These are phyloP conservation scores for Lordiphosa collinella DNA, from an alignment of 1,140 invertebrate species.

Conservation along the genomic window DNA sequence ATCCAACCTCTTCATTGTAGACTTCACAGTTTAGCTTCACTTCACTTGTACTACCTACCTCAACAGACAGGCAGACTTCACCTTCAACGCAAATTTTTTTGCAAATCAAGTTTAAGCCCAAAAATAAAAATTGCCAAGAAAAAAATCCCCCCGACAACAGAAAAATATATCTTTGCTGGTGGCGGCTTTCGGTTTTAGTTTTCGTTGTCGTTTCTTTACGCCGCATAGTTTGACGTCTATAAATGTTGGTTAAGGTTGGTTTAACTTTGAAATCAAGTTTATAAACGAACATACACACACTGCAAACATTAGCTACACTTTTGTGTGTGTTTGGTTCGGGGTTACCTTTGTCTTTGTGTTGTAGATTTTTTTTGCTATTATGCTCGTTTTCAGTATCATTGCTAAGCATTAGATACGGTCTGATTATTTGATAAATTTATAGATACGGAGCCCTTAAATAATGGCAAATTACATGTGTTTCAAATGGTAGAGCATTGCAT, in stretches of 20 bases:
- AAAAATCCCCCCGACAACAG: slow-evolving; percentile 5
- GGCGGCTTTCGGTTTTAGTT: slow-evolving; percentile 18
- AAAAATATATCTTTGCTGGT: slow-evolving; percentile 26
- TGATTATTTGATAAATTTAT: slow-evolving; percentile 70
- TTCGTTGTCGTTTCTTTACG: slow-evolving; percentile 39
- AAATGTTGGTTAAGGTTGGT: slow-evolving; percentile 75
- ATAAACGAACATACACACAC: slow-evolving; percentile 28
- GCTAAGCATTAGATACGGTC: slow-evolving; percentile 65
- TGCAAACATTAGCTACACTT: slow-evolving; percentile 39
- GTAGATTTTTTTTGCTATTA: slow-evolving; percentile 9
- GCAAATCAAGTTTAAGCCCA: slow-evolving; percentile 69
- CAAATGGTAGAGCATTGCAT: slow-evolving; percentile 7
- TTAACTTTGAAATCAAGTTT: slow-evolving; percentile 76
- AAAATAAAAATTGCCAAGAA: slow-evolving; percentile 25
- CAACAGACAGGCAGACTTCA: slow-evolving; percentile 46
- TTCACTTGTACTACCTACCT: slow-evolving; percentile 38
- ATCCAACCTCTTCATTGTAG: slow-evolving; percentile 4
- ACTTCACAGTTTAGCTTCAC: too few species aligned
- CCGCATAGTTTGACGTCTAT: slow-evolving; percentile 59
- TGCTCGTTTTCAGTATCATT: slow-evolving; percentile 55
- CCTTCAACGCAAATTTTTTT: slow-evolving; percentile 53
- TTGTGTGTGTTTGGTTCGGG: not conserved
- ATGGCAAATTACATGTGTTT: slow-evolving; percentile 52
- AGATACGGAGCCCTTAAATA: slow-evolving; percentile 65
- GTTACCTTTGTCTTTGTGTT: slow-evolving; percentile 54